A percentile compares a stretch with the other conserved stretches of the same genome.
Evolutionary conservation across 2,888 invertebrate genomes (phyloP).

Genomic region (Cecidostiba fungosa): DNA sequence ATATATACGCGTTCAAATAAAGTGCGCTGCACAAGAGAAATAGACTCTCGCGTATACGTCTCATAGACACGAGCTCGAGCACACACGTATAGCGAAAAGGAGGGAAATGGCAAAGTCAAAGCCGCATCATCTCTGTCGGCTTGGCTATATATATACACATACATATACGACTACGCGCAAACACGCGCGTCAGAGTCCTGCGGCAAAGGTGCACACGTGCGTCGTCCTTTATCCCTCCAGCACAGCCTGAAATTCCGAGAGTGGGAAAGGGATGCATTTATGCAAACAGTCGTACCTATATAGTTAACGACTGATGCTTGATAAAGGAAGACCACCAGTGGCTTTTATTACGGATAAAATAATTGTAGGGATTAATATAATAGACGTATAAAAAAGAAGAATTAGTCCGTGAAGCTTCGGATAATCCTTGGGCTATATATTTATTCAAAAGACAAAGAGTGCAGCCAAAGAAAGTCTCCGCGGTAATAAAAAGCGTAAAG

Average conservation of each 20-base stretch:
- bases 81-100: neutral
- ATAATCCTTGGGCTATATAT: too few relatives aligned
- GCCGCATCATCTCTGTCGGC: neutral
- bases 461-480: neutral
- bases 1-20: neutral
- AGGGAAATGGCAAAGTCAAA: conserved; percentile 24
- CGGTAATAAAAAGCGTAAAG: conserved; percentile 8
- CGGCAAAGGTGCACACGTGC: conserved; percentile 23
- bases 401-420: too few relatives aligned
- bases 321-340: neutral
- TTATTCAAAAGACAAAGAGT: neutral
- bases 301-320: neutral
- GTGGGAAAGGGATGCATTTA: neutral
- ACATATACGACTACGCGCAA: neutral
- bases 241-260: neutral
- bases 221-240: conserved; percentile 7
- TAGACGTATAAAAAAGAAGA: too few relatives aligned
- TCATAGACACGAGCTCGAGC: neutral
- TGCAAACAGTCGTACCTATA: conserved; percentile 18
- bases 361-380: too few relatives aligned
- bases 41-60: neutral
- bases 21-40: neutral
- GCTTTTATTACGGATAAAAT: too few relatives aligned
- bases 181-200: neutral
- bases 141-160: neutral